phyloP scores from a whole-genome alignment of 2,888 invertebrate species.

The Sarcophaga rosellei region DNA sequence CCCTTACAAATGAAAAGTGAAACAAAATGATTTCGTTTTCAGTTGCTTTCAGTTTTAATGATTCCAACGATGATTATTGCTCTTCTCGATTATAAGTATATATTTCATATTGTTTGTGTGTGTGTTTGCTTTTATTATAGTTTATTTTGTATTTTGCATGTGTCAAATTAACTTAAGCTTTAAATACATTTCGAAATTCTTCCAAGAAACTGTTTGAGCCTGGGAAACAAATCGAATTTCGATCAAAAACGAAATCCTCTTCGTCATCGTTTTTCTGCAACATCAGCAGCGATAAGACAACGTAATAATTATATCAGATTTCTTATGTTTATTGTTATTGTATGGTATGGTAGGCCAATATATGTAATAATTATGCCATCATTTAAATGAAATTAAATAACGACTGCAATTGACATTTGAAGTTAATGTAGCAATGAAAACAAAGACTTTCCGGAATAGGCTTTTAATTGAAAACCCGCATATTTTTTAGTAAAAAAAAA shows the following conservation, averaged over 20 bases:
- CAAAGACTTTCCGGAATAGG: conserved; percentile 27
- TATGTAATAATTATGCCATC: too few species aligned
- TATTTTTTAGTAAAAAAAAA: background rate
- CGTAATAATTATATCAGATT: conserved; percentile 6
- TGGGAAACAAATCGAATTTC: conserved; percentile 43
- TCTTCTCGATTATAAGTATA: conserved; percentile 28
- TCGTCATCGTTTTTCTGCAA: background rate
- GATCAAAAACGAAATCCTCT: conserved; percentile 1
- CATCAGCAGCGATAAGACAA: background rate
- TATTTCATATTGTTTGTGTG: background rate
- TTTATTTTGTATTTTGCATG: conserved; percentile 51
- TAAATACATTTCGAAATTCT: conserved; percentile 41
- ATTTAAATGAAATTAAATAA: conserved; percentile 21
- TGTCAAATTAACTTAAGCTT: conserved; percentile 62
- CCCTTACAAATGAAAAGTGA: conserved; percentile 47
- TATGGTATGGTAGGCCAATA: too few species aligned
- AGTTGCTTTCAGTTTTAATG: conserved; percentile 2
- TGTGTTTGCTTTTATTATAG: conserved; percentile 4
- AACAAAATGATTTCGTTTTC: conserved; percentile 31
- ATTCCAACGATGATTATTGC: conserved; percentile 20
- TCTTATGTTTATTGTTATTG: background rate
- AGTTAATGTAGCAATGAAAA: conserved; percentile 55
- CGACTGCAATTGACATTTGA: conserved; percentile 61
- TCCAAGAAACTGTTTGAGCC: conserved; percentile 56
- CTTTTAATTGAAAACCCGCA: background rate